phyloP scores from a whole-genome alignment of 2,797 vertebrate species.

The Chaetodon trifasciatus region DNA sequence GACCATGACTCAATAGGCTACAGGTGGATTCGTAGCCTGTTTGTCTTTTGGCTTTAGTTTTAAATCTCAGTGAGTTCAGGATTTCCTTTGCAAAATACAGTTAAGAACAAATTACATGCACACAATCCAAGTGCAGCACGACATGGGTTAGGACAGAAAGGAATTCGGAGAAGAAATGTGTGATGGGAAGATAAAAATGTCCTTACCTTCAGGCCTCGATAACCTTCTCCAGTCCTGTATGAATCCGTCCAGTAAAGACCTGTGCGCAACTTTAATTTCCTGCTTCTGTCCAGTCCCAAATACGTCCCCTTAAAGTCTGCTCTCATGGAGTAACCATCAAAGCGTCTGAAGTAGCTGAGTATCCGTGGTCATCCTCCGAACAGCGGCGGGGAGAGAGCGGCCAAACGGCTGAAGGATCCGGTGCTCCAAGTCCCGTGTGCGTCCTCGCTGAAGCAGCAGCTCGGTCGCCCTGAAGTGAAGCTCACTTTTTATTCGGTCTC shows the following conservation, averaged over 20 bases:
- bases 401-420: conserved; percentile 68
- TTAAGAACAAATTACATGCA: not conserved
- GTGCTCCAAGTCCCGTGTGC: conserved; percentile 68
- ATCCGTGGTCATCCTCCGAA: conserved; percentile 70
- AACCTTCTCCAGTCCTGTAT: not conserved
- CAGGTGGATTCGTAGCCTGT: not conserved
- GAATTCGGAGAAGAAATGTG: not conserved
- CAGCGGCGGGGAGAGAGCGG: conserved; percentile 71
- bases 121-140: not conserved
- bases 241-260: conserved; percentile 34
- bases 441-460: conserved; percentile 61
- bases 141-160: not conserved
- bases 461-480: conserved; percentile 49
- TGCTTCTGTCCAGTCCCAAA: conserved; percentile 40
- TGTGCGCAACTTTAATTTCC: conserved; percentile 38
- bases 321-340: conserved; percentile 51
- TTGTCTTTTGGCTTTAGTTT: not conserved
- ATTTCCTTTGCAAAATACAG: not conserved
- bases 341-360: conserved; percentile 67
- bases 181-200: not conserved
- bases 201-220: conserved; percentile 47
- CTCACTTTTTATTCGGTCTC: conserved; percentile 85
- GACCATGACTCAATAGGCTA: not conserved
- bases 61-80: not conserved
- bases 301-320: conserved; percentile 44